These are phyloP conservation scores for Sinocyclocheilus grahami DNA, from an alignment of 2,113 vertebrate species.

Conservation along the genomic window DNA sequence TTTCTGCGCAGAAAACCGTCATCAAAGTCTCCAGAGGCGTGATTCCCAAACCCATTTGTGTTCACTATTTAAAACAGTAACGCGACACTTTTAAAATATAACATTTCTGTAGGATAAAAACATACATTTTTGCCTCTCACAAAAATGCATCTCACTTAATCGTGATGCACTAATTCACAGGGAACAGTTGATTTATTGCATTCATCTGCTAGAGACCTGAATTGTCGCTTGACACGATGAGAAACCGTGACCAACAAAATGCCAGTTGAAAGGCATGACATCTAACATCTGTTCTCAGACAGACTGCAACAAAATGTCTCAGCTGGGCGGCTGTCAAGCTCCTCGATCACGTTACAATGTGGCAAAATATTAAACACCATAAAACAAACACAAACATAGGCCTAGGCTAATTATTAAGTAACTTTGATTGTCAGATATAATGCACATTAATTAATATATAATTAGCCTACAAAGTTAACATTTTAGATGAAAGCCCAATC, in stretches of 20 bases:
- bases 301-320: conserved; percentile 43
- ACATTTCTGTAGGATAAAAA: background rate
- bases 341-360: conserved; percentile 9
- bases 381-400: conserved; percentile 9
- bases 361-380: background rate
- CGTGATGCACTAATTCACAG: background rate
- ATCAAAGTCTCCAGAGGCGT: conserved; percentile 90
- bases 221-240: conserved; percentile 22
- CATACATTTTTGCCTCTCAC: background rate
- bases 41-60: conserved; percentile 86
- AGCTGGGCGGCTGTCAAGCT: conserved; percentile 44
- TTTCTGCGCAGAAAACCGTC: conserved; percentile 95
- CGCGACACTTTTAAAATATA: conserved; percentile 17
- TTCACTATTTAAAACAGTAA: conserved; percentile 70
- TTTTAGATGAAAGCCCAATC: background rate
- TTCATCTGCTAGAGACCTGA: conserved; percentile 1
- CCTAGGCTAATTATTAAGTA: background rate
- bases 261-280: conserved; percentile 86
- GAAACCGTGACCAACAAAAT: conserved; percentile 73
- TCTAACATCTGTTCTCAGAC: conserved; percentile 86
- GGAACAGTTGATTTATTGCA: conserved; percentile 1
- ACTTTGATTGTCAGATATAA: background rate
- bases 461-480: background rate
- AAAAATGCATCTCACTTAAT: background rate
- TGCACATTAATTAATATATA: background rate